phyloP scores from a whole-genome alignment of 2,888 invertebrate species.

The Noctua pronuba region DNA sequence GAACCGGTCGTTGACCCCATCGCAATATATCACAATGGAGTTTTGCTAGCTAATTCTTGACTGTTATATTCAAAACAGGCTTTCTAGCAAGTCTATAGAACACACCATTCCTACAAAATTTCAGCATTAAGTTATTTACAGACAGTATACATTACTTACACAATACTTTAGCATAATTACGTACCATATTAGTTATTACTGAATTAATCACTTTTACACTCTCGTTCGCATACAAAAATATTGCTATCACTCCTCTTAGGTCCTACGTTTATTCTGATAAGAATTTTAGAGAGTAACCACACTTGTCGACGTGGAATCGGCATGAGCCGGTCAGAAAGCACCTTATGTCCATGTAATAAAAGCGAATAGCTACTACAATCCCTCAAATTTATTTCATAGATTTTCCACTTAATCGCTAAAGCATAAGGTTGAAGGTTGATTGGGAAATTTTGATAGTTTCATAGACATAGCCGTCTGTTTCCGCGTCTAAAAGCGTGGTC shows the following conservation, averaged over 20 bases:
- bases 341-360: not conserved
- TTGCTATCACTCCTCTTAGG: slow-evolving; percentile 59
- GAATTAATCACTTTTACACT: slow-evolving; percentile 34
- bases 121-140: slow-evolving; percentile 52
- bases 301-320: not conserved
- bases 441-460: no score
- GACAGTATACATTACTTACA: slow-evolving; percentile 53
- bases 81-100: slow-evolving; percentile 16
- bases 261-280: slow-evolving; percentile 51
- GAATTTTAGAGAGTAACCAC: not conserved
- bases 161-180: slow-evolving; percentile 15
- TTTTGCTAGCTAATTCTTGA: not conserved
- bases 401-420: no score
- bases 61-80: not conserved
- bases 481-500: not conserved
- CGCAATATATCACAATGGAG: not conserved
- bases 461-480: not conserved
- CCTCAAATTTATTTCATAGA: no score
- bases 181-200: slow-evolving; percentile 49
- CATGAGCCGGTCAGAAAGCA: not conserved
- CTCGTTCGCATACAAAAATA: slow-evolving; percentile 73
- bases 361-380: not conserved
- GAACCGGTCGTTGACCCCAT: not conserved
- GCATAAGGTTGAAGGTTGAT: no score
- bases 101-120: slow-evolving; percentile 19